Evolutionary conservation across 2,797 vertebrate species (phyloP).

Genomic region (Pagetopsis macropterus): DNA sequence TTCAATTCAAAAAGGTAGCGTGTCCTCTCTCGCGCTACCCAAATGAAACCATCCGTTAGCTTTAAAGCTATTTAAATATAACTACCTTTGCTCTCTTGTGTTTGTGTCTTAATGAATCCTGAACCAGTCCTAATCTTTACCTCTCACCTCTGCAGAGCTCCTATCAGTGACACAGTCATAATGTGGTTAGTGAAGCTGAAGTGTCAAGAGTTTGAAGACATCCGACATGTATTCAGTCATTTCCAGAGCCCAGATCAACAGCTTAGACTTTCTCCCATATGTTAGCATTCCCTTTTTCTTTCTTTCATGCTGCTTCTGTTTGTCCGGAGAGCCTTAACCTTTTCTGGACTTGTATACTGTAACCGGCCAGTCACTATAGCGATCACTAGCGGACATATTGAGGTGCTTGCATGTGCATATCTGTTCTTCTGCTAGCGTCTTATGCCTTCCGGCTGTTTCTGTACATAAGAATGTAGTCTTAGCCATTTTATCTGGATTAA

Average conservation of each 20-base stretch:
- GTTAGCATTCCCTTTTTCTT: constrained; percentile 42
- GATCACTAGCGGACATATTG: constrained; percentile 25
- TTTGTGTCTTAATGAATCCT: constrained; percentile 11
- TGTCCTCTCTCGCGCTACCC: not conserved
- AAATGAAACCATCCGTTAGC: not conserved
- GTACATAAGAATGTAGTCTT: constrained; percentile 64
- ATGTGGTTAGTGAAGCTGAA: constrained; percentile 1
- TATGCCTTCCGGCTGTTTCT: constrained; percentile 27
- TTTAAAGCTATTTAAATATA: not conserved
- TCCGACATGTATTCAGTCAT: not conserved
- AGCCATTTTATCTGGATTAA: constrained; percentile 48
- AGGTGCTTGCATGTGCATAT: constrained; percentile 65
- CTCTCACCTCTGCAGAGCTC: not conserved
- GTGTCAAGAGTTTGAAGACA: not conserved
- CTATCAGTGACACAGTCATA: constrained; percentile 9
- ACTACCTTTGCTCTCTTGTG: not conserved
- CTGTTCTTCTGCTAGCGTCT: constrained; percentile 25
- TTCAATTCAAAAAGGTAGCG: not conserved
- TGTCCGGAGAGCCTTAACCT: constrained; percentile 19
- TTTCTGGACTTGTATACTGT: constrained; percentile 35
- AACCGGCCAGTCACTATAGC: constrained; percentile 33
- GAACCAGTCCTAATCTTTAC: constrained; percentile 21
- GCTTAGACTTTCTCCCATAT: constrained; percentile 4
- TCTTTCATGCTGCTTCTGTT: constrained; percentile 25
- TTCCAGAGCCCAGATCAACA: not conserved